These are phyloP conservation scores for Loxodonta africana DNA, from an alignment of 2,113 vertebrate genomes.

Conservation along the genomic window DNA sequence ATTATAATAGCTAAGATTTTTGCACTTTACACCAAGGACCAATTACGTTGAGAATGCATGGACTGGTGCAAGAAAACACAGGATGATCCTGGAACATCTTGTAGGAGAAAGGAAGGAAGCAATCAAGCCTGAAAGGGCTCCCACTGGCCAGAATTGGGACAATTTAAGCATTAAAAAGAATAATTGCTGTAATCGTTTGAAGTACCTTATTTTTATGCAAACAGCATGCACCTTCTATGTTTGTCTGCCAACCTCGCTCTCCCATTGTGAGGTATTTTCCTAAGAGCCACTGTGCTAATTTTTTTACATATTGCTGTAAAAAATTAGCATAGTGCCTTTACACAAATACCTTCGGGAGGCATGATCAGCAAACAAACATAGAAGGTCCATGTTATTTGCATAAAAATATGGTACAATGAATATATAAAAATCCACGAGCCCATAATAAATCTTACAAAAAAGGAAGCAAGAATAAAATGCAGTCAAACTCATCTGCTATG, in stretches of 20 bases:
- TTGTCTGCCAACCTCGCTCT: too few species aligned
- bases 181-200: neutral
- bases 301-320: too few species aligned
- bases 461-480: neutral
- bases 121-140: neutral
- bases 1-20: neutral
- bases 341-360: too few species aligned
- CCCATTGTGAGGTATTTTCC: too few species aligned
- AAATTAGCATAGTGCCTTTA: too few species aligned
- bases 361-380: too few species aligned
- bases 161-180: conserved; percentile 30
- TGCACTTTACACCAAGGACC: neutral
- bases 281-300: too few species aligned
- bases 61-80: neutral
- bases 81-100: neutral
- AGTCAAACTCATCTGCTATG: neutral
- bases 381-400: too few species aligned
- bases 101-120: neutral
- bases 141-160: neutral
- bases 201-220: neutral
- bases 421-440: conserved; percentile 18
- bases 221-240: too few species aligned
- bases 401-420: neutral
- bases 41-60: conserved; percentile 20
- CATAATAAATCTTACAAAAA: conserved; percentile 35